Conservation (phyloP, 2,888 invertebrate genomes). For the Tetranychus truncatus region DNA sequence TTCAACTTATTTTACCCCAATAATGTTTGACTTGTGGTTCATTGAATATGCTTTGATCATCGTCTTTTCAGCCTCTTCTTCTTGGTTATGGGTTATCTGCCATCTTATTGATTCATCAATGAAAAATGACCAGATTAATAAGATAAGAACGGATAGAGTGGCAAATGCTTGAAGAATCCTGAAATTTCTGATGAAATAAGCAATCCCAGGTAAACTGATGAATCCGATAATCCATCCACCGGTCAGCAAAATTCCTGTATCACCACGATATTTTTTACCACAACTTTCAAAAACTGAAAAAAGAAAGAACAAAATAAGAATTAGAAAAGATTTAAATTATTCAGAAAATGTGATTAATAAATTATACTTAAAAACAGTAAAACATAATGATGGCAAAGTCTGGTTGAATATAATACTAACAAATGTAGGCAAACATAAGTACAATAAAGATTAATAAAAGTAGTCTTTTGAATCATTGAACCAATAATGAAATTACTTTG, state of each 20-base stretch:
- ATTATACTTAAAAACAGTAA: too few species aligned
- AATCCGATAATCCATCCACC: constrained; percentile 16
- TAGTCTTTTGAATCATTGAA: too few species aligned
- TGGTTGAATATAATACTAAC: too few species aligned
- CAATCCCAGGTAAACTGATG: constrained; percentile 29
- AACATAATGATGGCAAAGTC: too few species aligned
- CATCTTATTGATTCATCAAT: constrained; percentile 23
- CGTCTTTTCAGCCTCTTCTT: constrained; percentile 1
- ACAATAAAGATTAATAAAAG: too few species aligned
- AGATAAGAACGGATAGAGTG: constrained; percentile 29
- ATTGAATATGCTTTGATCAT: constrained; percentile 11
- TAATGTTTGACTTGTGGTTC: constrained; percentile 12
- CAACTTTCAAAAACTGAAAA: constrained; percentile 13
- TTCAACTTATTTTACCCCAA: background rate
- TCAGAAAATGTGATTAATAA: too few species aligned
- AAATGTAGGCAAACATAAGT: too few species aligned
- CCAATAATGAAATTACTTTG: too few species aligned
- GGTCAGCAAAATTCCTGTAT: constrained; percentile 7
- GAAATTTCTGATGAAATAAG: constrained; percentile 25
- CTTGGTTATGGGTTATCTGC: constrained; percentile 12
- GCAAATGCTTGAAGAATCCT: background rate
- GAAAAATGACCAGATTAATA: constrained; percentile 30
- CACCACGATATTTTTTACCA: constrained; percentile 17
- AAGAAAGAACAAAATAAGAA: background rate
- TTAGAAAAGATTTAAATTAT: background rate